Base-by-base conservation (phyloP, 2,888 invertebrate genomes). In the Drosophila paramelanica region DNA sequence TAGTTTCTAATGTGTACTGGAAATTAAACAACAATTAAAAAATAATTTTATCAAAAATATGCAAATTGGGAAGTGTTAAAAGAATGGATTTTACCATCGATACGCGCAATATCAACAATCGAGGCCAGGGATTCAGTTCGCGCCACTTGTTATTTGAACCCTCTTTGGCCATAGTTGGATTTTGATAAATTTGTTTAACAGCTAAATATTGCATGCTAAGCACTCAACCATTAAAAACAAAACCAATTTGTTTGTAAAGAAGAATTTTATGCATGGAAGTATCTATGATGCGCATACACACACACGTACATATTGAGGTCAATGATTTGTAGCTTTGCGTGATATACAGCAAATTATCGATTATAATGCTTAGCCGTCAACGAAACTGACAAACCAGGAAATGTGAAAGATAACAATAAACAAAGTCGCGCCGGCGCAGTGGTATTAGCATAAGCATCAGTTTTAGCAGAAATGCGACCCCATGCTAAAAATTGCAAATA, bases 331-430 rank as follows among this genome's bases (percentile, higher is more conserved):
- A 65, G 58, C 52, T 52, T 23, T 45, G 11, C 25, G 45, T 62
- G 75, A 78, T 74, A 67, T 58, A 70, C 70, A 69, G 58, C 64
- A 70, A 67, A 71, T 71, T 76, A 86, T 74, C 66, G 64, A 79
- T 67, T 67, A 85, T 77, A 77, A 66, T 64, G 61, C 60, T 57
- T 55, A 73, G 52, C 67, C 68, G 64, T 58, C 70, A 66, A 72
- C 74, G 67, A 76, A 75, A 59, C 69, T 56, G 58, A 66, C 73
- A 66, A 84, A 84, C 79, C 84, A 84, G 85, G 85, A 86, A 86
- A 77, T 87, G 57, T 73, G 76, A 67, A 72, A 67, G 77, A 70
- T 67, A 83, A 78, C 73, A 78, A 80, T 76, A 73, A 67, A 60
- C 78, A 67, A 62, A 73, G 73, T 71, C 71, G 69, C 59, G 66